Evolutionary conservation across 2,113 vertebrate species (phyloP), one percentile per base, ranked within the genome.

Genomic region (Zapus hudsonius): DNA sequence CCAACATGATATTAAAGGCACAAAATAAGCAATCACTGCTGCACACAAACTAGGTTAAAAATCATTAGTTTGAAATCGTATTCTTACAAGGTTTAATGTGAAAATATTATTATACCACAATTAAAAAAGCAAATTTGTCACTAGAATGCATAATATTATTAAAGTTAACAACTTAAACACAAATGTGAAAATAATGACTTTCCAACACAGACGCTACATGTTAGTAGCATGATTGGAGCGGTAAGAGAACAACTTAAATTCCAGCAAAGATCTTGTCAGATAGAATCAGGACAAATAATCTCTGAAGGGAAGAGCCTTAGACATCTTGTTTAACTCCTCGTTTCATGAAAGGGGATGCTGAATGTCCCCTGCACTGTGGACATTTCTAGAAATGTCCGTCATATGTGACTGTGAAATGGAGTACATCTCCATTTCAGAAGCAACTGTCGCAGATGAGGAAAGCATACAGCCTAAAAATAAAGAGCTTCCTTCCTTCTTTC

Each of bases 141-240:
- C 31, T 40, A 75, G 42, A 76, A 59, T 69, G 27, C 15, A 79
- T 19, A 55, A 85, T 7, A 89, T 87, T 47, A 79, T 74, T 95
- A 74, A 93, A 93, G 61, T 81, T 57, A 90, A 75, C 75, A 47
- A 92, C 79, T 96, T 93, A 93, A 64, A 81, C 22, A 75, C n/a
- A 63, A 89, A 47, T 47, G 23, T 64, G 78, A 95, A 96, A 89
- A 87, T 66, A 78, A 72, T 73, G 12, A 47, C n/a, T 83, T 83
- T 88, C 75, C 64, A 78, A 75, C 25, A 92, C 19, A 89, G 47
- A 69, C 44, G 69, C 75, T 82, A n/a, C 52, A 76, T 87, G 67
- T 76, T 88, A 89, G 74, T 47, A 94, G 73, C 85, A 80, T 38
- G 59, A 47, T 25, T 92, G n/a, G 82, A 75, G 87, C 84, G 40